Percentiles rank a stretch among this genome's conserved stretches.
Conservation (phyloP, 2,797 vertebrate genomes). For the Xenentodon cancila region DNA sequence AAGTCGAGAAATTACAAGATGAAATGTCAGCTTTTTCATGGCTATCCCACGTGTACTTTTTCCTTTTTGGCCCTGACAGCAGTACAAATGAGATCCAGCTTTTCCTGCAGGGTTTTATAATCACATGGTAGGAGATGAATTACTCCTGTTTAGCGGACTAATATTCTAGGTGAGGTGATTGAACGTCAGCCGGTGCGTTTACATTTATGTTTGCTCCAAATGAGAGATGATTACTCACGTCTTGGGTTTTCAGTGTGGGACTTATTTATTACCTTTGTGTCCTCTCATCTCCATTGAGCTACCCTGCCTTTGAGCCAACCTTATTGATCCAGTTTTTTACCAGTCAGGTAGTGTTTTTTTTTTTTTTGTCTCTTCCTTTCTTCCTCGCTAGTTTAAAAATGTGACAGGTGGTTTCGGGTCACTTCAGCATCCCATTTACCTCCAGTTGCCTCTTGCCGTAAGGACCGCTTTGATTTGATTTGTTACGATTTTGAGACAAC, state of each 20-base stretch:
- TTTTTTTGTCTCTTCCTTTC: slow-evolving; percentile 31
- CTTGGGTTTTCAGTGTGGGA: neutral
- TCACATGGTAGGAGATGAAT: neutral
- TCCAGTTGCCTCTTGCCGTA: slow-evolving; percentile 10
- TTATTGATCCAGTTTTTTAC: slow-evolving; percentile 48
- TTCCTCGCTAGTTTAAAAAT: slow-evolving; percentile 43
- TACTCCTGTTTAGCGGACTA: neutral
- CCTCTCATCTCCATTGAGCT: slow-evolving; percentile 18
- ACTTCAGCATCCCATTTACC: slow-evolving; percentile 8
- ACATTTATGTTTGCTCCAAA: slow-evolving; percentile 8
- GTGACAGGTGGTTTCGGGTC: slow-evolving; percentile 16
- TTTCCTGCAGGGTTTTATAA: slow-evolving; percentile 2
- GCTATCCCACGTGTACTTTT: slow-evolving; percentile 24
- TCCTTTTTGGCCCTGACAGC: neutral
- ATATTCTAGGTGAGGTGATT: neutral
- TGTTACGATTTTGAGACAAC: slow-evolving; percentile 10
- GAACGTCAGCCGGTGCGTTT: neutral
- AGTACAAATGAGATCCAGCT: slow-evolving; percentile 8
- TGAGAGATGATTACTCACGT: slow-evolving; percentile 7
- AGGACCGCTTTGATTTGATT: slow-evolving; percentile 36
- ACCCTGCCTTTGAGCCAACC: slow-evolving; percentile 15
- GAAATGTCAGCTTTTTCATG: slow-evolving; percentile 29
- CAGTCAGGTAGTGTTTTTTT: slow-evolving; percentile 26
- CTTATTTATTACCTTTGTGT: slow-evolving; percentile 23
- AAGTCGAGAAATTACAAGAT: slow-evolving; percentile 17